Evolutionary conservation across 2,113 vertebrate genomes (phyloP).

Genomic region (Echinops telfairi): DNA sequence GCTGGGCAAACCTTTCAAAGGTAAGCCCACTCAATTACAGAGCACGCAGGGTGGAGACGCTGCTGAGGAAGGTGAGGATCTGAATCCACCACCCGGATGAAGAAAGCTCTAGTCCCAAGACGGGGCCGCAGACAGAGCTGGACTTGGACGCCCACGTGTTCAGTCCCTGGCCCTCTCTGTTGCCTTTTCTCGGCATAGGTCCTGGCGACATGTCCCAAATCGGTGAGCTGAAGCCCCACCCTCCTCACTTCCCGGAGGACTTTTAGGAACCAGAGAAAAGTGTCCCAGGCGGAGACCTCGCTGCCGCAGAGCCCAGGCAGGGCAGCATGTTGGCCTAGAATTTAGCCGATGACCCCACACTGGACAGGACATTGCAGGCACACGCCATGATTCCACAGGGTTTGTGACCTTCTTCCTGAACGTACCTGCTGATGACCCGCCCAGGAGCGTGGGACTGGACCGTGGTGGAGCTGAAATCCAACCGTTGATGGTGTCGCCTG

Average conservation of each 20-base stretch:
- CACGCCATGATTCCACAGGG: rapidly evolving
- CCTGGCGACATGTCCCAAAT: background rate
- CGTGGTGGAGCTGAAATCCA: rapidly evolving
- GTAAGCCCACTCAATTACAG: no score
- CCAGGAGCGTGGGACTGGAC: rapidly evolving
- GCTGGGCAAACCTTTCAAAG: background rate
- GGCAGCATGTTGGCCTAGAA: rapidly evolving
- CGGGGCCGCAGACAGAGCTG: background rate
- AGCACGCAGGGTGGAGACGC: no score
- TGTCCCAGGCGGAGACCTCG: rapidly evolving
- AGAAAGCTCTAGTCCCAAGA: rapidly evolving
- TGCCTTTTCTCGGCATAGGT: background rate
- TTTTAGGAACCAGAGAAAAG: background rate
- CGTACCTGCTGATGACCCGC: rapidly evolving
- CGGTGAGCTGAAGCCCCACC: background rate
- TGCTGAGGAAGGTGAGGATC: rapidly evolving
- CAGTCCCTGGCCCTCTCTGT: no score
- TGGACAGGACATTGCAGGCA: rapidly evolving
- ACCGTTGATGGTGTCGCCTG: no score
- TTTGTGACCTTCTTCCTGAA: background rate
- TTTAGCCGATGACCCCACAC: background rate
- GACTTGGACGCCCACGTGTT: rapidly evolving
- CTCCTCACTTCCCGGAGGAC: background rate
- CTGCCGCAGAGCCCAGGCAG: rapidly evolving
- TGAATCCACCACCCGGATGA: rapidly evolving